These are phyloP conservation scores for Gibbula magus DNA, from an alignment of 2,888 invertebrate genomes.

Conservation along the genomic window DNA sequence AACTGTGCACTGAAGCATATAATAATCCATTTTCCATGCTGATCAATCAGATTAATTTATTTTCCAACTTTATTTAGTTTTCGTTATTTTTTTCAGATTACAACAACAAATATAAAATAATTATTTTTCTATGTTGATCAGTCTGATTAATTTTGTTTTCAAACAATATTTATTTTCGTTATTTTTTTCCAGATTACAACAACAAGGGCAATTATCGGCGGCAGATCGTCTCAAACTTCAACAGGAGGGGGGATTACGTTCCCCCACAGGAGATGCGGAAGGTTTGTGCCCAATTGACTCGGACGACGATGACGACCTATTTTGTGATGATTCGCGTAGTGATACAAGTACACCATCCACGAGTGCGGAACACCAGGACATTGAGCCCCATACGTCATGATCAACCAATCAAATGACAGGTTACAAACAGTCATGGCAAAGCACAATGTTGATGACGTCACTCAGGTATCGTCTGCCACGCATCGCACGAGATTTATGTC, in stretches of 20 bases:
- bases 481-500: background rate
- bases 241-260: background rate
- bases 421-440: slow-evolving; percentile 15
- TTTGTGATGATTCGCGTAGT: slow-evolving; percentile 29
- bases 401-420: background rate
- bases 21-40: too few relatives aligned
- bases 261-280: slow-evolving; percentile 15
- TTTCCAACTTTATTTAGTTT: too few relatives aligned
- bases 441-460: slow-evolving; percentile 24
- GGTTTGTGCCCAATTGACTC: slow-evolving; percentile 23
- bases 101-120: background rate
- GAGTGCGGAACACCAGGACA: slow-evolving; percentile 31
- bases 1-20: too few relatives aligned
- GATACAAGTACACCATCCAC: slow-evolving; percentile 32
- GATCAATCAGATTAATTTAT: too few relatives aligned
- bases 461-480: slow-evolving; percentile 27
- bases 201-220: slow-evolving; percentile 3
- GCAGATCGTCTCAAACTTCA: slow-evolving; percentile 18
- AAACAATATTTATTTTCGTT: background rate
- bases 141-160: background rate
- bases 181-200: slow-evolving; percentile 21
- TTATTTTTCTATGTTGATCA: background rate
- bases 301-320: slow-evolving; percentile 19
- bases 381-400: slow-evolving; percentile 27
- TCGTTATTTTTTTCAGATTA: too few relatives aligned